phyloP scores from a whole-genome alignment of 1,140 invertebrate genomes.

The Aphaenogaster rudis region DNA sequence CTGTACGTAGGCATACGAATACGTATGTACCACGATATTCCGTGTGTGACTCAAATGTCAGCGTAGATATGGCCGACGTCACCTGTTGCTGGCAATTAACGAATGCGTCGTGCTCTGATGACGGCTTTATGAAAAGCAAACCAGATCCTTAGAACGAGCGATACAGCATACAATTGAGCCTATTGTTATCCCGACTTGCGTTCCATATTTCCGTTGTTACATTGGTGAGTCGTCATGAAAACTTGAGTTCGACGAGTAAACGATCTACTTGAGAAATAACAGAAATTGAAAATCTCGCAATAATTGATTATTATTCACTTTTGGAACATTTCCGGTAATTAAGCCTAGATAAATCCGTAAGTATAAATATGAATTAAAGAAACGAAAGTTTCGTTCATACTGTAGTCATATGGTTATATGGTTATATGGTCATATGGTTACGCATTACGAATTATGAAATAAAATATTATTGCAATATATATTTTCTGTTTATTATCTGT shows the following conservation, averaged over 20 bases:
- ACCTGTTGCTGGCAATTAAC: conserved; percentile 79
- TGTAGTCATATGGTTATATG: neutral
- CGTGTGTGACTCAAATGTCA: conserved; percentile 68
- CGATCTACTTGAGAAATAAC: neutral
- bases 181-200: conserved; percentile 18
- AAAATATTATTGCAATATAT: neutral
- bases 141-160: conserved; percentile 32
- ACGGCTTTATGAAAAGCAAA: conserved; percentile 69
- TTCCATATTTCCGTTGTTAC: neutral
- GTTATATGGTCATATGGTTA: too few species aligned
- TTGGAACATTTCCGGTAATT: neutral
- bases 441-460: neutral
- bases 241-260: neutral
- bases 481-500: neutral
- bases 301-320: neutral
- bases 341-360: neutral
- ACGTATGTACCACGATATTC: conserved; percentile 59
- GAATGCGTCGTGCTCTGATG: conserved; percentile 56
- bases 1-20: neutral
- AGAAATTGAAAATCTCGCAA: neutral
- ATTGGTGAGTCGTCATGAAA: conserved; percentile 29
- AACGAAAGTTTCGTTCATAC: neutral
- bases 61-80: conserved; percentile 61
- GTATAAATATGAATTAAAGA: neutral
- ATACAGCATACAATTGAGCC: neutral